These are phyloP conservation scores for Dreissena polymorpha DNA, from an alignment of 1,140 invertebrate genomes.

Conservation along the genomic window DNA sequence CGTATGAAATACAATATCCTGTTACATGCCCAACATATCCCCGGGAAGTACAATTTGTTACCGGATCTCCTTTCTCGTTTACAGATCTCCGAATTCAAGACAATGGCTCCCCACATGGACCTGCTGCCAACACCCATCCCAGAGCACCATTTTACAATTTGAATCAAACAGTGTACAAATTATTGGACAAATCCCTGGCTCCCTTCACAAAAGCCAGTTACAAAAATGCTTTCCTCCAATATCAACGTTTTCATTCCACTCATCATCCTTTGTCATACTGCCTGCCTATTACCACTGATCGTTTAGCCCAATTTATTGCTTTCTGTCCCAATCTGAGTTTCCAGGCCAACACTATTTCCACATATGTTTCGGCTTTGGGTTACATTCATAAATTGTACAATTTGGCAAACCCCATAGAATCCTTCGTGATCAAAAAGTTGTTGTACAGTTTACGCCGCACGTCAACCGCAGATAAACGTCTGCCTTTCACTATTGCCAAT, in stretches of 20 bases:
- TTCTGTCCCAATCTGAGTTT: neutral
- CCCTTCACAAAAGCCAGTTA: slow-evolving; percentile 29
- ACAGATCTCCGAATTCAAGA: slow-evolving; percentile 46
- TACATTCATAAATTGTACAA: slow-evolving; percentile 30
- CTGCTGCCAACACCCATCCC: slow-evolving; percentile 2
- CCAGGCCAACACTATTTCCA: slow-evolving; percentile 19
- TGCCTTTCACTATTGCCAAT: slow-evolving; percentile 11
- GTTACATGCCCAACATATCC: slow-evolving; percentile 50
- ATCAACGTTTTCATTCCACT: neutral
- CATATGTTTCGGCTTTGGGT: slow-evolving; percentile 18
- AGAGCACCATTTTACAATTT: neutral
- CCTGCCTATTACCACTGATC: neutral
- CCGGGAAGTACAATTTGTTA: slow-evolving; percentile 49
- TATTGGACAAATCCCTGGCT: slow-evolving; percentile 15
- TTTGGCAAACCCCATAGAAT: slow-evolving; percentile 10
- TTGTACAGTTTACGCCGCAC: slow-evolving; percentile 2
- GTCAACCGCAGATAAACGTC: neutral
- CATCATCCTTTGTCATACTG: neutral
- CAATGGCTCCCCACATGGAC: slow-evolving; percentile 44
- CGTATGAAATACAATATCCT: slow-evolving; percentile 54
- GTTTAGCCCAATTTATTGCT: slow-evolving; percentile 30
- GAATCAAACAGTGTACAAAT: neutral
- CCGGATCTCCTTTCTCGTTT: slow-evolving; percentile 57
- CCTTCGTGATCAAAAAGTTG: slow-evolving; percentile 36
- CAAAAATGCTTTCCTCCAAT: slow-evolving; percentile 23